phyloP scores from a whole-genome alignment of 1,140 invertebrate genomes.

The Neodiprion pinetum region DNA sequence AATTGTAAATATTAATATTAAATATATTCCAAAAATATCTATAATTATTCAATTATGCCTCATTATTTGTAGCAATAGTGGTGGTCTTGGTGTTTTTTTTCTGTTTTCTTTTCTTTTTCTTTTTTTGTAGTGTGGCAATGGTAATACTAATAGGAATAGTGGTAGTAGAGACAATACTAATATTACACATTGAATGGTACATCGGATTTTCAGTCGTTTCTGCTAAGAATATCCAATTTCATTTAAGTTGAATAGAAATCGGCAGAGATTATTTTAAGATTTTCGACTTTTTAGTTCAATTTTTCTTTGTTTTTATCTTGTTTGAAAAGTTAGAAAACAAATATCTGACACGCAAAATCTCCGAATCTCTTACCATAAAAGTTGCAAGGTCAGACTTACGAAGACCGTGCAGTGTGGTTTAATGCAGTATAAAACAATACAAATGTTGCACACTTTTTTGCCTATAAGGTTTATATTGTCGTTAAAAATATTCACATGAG shows the following conservation, averaged over 20 bases:
- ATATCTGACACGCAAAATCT: not conserved
- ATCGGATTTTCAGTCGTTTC: not conserved
- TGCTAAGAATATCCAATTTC: not conserved
- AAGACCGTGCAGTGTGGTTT: not conserved
- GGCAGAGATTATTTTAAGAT: no score
- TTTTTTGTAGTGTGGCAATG: not conserved
- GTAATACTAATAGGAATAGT: slow-evolving; percentile 3
- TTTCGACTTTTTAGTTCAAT: not conserved
- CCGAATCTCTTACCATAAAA: not conserved
- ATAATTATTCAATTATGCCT: slow-evolving; percentile 30
- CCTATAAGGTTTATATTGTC: not conserved
- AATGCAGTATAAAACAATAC: not conserved
- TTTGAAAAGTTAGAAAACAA: not conserved
- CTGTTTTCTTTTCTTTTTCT: not conserved
- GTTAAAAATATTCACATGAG: not conserved
- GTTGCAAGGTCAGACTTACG: not conserved
- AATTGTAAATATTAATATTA: slow-evolving; percentile 57
- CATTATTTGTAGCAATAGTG: not conserved
- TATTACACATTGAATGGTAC: not conserved
- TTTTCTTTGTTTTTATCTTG: not conserved
- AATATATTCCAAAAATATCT: slow-evolving; percentile 58
- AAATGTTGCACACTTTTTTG: not conserved
- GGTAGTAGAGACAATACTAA: not conserved
- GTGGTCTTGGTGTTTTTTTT: slow-evolving; percentile 17
- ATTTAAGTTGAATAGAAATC: not conserved